Conservation (phyloP, 2,888 invertebrate species). For the Caenorhabditis sp. region DNA sequence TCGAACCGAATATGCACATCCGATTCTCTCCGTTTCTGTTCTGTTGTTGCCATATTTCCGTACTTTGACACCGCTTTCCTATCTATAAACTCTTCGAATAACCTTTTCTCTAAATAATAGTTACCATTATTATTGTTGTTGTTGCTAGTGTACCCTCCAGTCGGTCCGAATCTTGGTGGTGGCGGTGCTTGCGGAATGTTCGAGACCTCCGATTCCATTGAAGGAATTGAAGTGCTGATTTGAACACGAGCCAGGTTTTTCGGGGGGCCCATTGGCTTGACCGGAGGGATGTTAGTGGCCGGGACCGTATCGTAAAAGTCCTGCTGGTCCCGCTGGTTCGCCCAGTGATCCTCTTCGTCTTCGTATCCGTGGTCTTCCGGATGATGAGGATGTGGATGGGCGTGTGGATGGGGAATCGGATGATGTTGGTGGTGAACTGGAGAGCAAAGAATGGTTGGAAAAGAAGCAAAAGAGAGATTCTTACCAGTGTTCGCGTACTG, state of each 20-base stretch:
- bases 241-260: conserved; percentile 54
- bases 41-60: conserved; percentile 34
- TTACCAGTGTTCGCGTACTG: conserved; percentile 44
- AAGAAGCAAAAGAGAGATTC: background rate
- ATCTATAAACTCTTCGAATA: background rate
- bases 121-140: conserved; percentile 28
- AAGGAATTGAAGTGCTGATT: conserved; percentile 40
- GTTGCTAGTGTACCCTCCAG: conserved; percentile 31
- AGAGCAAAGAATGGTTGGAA: background rate
- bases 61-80: conserved; percentile 5
- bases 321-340: conserved; percentile 20
- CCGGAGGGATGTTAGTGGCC: conserved; percentile 42
- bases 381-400: conserved; percentile 29
- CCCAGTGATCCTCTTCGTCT: conserved; percentile 54
- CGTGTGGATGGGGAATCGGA: conserved; percentile 7
- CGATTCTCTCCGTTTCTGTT: conserved; percentile 7
- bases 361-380: conserved; percentile 43
- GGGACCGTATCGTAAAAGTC: conserved; percentile 63
- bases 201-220: conserved; percentile 14
- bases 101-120: background rate
- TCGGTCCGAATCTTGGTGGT: conserved; percentile 48
- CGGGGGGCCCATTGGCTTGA: conserved; percentile 21
- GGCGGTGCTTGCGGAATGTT: conserved; percentile 42
- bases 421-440: conserved; percentile 35
- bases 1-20: conserved; percentile 54